phyloP scores from a whole-genome alignment of 2,888 invertebrate species.

The Molorchus minor region DNA sequence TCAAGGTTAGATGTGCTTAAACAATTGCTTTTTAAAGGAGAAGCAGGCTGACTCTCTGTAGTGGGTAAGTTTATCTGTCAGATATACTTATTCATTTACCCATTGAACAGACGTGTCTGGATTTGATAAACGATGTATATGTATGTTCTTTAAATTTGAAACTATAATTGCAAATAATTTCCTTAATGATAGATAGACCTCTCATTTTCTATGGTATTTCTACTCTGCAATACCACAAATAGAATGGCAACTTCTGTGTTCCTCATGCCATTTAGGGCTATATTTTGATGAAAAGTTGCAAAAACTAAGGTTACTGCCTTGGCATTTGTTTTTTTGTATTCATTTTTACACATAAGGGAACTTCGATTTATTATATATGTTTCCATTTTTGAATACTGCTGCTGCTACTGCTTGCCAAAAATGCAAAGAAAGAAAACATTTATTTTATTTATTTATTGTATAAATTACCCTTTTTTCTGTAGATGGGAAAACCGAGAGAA shows the following conservation, averaged over 20 bases:
- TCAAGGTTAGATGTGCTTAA: too few relatives aligned
- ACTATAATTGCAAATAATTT: too few relatives aligned
- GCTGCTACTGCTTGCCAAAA: constrained; percentile 89
- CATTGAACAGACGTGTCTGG: too few relatives aligned
- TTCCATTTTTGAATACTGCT: constrained; percentile 90
- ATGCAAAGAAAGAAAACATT: too few relatives aligned
- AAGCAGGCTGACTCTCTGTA: too few relatives aligned
- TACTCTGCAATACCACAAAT: constrained; percentile 95
- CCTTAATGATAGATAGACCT: constrained; percentile 72
- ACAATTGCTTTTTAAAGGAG: too few relatives aligned
- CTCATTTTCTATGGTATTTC: constrained; percentile 97
- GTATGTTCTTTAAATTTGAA: too few relatives aligned
- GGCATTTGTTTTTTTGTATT: constrained; percentile 88
- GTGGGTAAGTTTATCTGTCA: too few relatives aligned
- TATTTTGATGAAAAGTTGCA: constrained; percentile 75
- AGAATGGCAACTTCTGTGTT: constrained; percentile 84
- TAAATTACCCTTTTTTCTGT: constrained; percentile 56
- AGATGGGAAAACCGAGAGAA: constrained; percentile 86
- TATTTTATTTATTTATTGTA: too few relatives aligned
- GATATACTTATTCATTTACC: too few relatives aligned
- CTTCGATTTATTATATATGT: constrained; percentile 96
- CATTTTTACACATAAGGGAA: constrained; percentile 96
- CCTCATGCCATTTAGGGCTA: background rate
- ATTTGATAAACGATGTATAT: too few relatives aligned
- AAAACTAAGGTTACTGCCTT: too few relatives aligned